Percentiles rank a stretch among this genome's conserved stretches.
Conservation (phyloP, 92 coral and sea anemone species). For the Muricea muricata region DNA sequence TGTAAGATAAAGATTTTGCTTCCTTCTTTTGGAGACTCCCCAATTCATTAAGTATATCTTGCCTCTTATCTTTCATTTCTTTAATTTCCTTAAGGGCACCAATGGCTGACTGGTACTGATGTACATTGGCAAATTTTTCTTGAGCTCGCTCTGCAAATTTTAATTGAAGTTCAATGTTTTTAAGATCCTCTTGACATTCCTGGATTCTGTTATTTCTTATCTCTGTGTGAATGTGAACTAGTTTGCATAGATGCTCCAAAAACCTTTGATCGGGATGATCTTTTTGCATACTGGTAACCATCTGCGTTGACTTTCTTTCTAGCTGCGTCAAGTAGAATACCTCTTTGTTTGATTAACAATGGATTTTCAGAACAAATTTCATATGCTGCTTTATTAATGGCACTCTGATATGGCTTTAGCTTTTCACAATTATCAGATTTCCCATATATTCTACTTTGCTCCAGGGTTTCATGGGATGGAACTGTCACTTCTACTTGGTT, state of each 20-base stretch:
- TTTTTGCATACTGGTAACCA: too few relatives aligned
- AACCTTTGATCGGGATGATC: conserved; percentile 44
- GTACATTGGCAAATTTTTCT: conserved; percentile 51
- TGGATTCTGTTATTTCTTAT: too few relatives aligned
- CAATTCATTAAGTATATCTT: conserved; percentile 31
- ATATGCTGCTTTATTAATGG: too few relatives aligned
- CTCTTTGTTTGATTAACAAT: conserved; percentile 35
- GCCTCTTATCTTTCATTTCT: conserved; percentile 51
- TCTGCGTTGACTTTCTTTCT: too few relatives aligned
- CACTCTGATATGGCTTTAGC: too few relatives aligned
- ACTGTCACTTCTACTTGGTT: too few relatives aligned
- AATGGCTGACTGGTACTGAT: conserved; percentile 57
- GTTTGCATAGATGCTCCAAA: conserved; percentile 26
- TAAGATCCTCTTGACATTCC: conserved; percentile 55
- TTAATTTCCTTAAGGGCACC: conserved; percentile 11
- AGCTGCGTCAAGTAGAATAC: conserved; percentile 3
- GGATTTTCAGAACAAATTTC: too few relatives aligned
- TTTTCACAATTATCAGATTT: too few relatives aligned
- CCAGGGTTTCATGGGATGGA: too few relatives aligned
- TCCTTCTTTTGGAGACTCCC: conserved; percentile 50
- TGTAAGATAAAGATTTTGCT: conserved; percentile 47
- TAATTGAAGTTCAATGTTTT: conserved; percentile 48
- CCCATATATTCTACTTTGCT: too few relatives aligned
- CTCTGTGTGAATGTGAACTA: conserved; percentile 27
- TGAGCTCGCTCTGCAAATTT: conserved; percentile 55